Evolutionary conservation across 2,888 invertebrate species (phyloP).

Genomic region (Anticlea derivata): DNA sequence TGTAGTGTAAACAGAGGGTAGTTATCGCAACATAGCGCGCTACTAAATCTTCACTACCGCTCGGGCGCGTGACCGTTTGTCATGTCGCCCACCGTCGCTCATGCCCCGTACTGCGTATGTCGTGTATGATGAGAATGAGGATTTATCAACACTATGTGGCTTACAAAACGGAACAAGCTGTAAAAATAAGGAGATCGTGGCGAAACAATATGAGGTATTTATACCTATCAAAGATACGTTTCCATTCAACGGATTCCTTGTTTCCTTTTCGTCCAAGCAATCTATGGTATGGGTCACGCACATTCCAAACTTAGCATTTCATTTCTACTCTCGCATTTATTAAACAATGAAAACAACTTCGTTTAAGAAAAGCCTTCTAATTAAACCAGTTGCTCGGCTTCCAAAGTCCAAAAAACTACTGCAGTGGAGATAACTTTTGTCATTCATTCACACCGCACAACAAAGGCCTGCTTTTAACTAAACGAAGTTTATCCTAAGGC

Average conservation of each 20-base stretch:
- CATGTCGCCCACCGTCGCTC: slow-evolving; percentile 64
- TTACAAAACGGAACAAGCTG: not conserved
- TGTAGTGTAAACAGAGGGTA: slow-evolving; percentile 78
- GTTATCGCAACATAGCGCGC: slow-evolving; percentile 69
- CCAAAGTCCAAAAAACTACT: slow-evolving; percentile 24
- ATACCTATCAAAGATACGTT: not conserved
- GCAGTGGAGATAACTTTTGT: slow-evolving; percentile 50
- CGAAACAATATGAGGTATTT: not conserved
- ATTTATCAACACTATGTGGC: slow-evolving; percentile 44
- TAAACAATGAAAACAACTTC: slow-evolving; percentile 12
- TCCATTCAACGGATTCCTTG: too few species aligned
- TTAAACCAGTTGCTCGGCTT: slow-evolving; percentile 27
- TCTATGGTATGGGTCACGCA: not conserved
- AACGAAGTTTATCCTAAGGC: slow-evolving; percentile 57
- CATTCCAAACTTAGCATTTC: slow-evolving; percentile 2
- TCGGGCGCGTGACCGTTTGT: slow-evolving; percentile 60
- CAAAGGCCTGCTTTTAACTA: slow-evolving; percentile 57
- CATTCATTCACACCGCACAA: slow-evolving; percentile 45
- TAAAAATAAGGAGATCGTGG: not conserved
- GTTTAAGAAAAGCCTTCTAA: slow-evolving; percentile 27
- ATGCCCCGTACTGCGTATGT: slow-evolving; percentile 48
- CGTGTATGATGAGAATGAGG: slow-evolving; percentile 48
- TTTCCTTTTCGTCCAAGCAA: too few species aligned
- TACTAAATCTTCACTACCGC: slow-evolving; percentile 67
- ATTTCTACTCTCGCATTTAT: not conserved